These are phyloP conservation scores for Gymnothorax javanicus DNA, from an alignment of 2,797 vertebrate species.

Conservation along the genomic window DNA sequence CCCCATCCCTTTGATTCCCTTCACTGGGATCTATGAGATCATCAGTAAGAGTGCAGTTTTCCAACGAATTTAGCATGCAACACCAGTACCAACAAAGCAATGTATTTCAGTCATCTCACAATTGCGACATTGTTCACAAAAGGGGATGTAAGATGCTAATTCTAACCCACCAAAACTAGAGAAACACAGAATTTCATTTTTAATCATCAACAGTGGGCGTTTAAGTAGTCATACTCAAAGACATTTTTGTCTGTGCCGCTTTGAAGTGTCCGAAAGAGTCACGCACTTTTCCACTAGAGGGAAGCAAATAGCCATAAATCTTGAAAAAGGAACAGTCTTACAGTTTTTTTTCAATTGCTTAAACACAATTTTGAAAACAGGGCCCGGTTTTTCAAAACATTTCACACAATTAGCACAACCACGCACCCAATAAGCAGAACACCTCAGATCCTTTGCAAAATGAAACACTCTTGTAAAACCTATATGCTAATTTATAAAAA, in stretches of 20 bases:
- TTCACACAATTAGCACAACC: too few relatives aligned
- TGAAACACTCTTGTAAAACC: too few relatives aligned
- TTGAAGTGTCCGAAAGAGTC: neutral
- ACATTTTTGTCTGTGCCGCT: neutral
- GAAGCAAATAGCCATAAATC: neutral
- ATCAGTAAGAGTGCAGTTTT: neutral
- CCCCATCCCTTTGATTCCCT: conserved; percentile 21
- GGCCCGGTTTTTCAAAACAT: too few relatives aligned
- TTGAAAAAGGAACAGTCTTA: neutral
- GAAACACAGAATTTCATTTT: neutral
- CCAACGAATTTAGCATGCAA: neutral
- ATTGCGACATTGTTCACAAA: neutral
- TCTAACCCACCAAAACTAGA: neutral
- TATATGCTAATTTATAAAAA: too few relatives aligned
- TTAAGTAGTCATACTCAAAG: neutral
- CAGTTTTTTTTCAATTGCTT: neutral
- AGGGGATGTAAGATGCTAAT: neutral
- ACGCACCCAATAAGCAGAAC: too few relatives aligned
- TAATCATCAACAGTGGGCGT: neutral
- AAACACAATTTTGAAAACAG: too few relatives aligned
- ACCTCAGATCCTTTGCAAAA: too few relatives aligned
- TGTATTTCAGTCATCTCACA: neutral
- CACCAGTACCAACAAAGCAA: neutral
- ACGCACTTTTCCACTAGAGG: neutral
- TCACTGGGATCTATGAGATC: conserved; percentile 25